Conservation (phyloP, 1,140 invertebrate species). For the Bombus cullumanus region DNA sequence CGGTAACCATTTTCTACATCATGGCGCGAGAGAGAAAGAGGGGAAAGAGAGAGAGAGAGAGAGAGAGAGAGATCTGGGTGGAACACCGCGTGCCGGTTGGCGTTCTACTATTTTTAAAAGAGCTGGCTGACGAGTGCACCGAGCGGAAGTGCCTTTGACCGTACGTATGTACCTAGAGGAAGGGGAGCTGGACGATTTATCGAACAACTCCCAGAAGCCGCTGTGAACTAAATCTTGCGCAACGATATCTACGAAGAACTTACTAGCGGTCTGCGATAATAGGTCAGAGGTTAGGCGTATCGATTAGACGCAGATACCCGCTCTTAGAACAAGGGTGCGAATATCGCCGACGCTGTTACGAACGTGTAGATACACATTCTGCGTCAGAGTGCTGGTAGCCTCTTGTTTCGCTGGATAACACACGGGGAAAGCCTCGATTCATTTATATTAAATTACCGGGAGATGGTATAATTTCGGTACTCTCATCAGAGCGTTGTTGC, state of each 20-base stretch:
- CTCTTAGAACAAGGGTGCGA: constrained; percentile 57
- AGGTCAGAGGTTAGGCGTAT: constrained; percentile 69
- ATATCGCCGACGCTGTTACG: constrained; percentile 39
- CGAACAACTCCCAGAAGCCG: constrained; percentile 36
- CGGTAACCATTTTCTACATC: neutral
- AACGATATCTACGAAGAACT: constrained; percentile 65
- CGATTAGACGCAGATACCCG: constrained; percentile 64
- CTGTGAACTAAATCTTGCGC: constrained; percentile 52
- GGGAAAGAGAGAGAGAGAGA: neutral
- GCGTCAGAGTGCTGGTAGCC: constrained; percentile 38
- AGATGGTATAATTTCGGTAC: constrained; percentile 12
- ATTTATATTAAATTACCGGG: constrained; percentile 38
- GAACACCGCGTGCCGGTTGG: neutral
- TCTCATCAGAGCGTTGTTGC: neutral
- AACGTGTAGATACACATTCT: constrained; percentile 15
- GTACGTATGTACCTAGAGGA: constrained; percentile 27
- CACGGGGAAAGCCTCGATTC: neutral
- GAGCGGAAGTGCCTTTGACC: constrained; percentile 38
- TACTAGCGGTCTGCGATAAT: constrained; percentile 58
- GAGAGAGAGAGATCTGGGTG: constrained; percentile 1
- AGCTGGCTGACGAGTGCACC: constrained; percentile 10
- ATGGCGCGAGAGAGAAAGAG: neutral
- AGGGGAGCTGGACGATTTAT: constrained; percentile 47
- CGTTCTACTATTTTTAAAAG: constrained; percentile 34
- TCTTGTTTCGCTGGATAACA: constrained; percentile 17